Evolutionary conservation across 1,140 invertebrate genomes (phyloP).

Genomic region (Drosophila fuyamai): DNA sequence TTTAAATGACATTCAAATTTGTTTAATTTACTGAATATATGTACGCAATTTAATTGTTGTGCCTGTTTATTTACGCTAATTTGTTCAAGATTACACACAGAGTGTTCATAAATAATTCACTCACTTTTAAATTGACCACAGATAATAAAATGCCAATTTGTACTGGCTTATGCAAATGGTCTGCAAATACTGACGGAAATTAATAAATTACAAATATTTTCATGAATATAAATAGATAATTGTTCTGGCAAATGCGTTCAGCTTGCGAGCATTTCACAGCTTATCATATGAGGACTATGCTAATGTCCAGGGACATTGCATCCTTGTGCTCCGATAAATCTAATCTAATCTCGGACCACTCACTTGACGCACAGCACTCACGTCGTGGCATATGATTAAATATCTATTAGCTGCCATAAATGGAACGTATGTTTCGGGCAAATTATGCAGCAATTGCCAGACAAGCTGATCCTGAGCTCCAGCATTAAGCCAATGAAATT

Average conservation of each 20-base stretch:
- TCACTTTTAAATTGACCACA: constrained; percentile 26
- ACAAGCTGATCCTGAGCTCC: constrained; percentile 21
- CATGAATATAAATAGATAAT: constrained; percentile 21
- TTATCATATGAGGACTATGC: neutral
- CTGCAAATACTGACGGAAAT: constrained; percentile 6
- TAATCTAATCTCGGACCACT: constrained; percentile 44
- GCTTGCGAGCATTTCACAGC: constrained; percentile 14
- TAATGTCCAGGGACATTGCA: constrained; percentile 1
- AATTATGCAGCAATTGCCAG: constrained; percentile 65
- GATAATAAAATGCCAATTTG: constrained; percentile 17
- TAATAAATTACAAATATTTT: constrained; percentile 15
- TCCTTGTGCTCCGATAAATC: constrained; percentile 43
- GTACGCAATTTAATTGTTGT: neutral
- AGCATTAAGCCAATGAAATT: constrained; percentile 5
- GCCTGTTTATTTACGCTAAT: constrained; percentile 8
- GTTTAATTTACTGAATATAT: too few species aligned
- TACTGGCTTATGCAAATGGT: constrained; percentile 5
- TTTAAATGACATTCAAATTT: too few species aligned
- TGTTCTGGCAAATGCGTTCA: neutral
- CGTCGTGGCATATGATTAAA: constrained; percentile 47
- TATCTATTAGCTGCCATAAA: constrained; percentile 70
- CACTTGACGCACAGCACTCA: constrained; percentile 50
- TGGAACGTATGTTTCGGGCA: constrained; percentile 47
- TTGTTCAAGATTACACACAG: constrained; percentile 12
- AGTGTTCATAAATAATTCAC: constrained; percentile 28